A percentile compares a stretch with the other conserved stretches of the same genome.
These are phyloP conservation scores for Slavum lentiscoides DNA, from an alignment of 2,888 invertebrate genomes.

Conservation along the genomic window DNA sequence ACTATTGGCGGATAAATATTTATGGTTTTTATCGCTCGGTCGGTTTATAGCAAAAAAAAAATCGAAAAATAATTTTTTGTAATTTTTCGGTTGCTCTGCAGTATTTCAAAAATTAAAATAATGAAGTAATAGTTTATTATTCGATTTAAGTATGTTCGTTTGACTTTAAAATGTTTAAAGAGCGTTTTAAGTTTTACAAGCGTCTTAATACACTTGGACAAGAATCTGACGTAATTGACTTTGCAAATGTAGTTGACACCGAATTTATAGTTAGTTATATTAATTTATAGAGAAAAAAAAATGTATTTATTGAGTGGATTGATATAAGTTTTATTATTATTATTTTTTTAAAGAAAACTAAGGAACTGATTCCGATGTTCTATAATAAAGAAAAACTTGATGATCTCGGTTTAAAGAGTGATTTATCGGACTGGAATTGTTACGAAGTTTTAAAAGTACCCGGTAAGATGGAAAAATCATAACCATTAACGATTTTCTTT, in stretches of 20 bases:
- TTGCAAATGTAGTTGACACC: background rate
- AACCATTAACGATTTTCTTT: background rate
- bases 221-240: conserved; percentile 14
- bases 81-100: no score
- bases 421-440: conserved; percentile 40
- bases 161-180: conserved; percentile 66
- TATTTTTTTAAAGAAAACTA: conserved; percentile 22
- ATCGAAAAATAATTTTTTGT: no score
- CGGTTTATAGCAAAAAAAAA: no score
- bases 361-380: background rate
- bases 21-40: no score
- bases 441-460: conserved; percentile 33
- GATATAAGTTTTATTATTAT: background rate
- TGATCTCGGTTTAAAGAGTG: conserved; percentile 35
- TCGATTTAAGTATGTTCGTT: background rate
- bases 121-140: background rate
- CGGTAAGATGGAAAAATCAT: conserved; percentile 8
- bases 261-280: conserved; percentile 20
- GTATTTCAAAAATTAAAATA: no score
- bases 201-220: conserved; percentile 19
- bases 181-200: conserved; percentile 77
- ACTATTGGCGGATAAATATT: no score
- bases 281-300: background rate
- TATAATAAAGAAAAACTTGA: conserved; percentile 13
- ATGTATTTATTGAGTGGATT: background rate